These are phyloP conservation scores for Matsumyia berberina DNA, from an alignment of 2,888 invertebrate species.

Conservation along the genomic window DNA sequence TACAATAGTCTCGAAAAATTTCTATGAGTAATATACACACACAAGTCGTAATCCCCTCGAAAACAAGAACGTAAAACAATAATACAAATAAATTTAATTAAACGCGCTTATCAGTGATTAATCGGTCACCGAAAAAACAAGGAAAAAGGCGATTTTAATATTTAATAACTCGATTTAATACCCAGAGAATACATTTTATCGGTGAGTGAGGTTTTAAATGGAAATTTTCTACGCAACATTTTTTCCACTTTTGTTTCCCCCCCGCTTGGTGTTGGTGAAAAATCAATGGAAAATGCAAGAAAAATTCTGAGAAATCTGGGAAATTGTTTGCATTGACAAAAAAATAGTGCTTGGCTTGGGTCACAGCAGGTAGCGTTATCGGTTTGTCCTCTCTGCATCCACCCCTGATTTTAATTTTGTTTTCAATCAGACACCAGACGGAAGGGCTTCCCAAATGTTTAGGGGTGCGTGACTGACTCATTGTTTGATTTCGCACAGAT, in stretches of 20 bases:
- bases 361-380: conserved; percentile 6
- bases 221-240: conserved; percentile 53
- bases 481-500: conserved; percentile 52
- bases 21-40: conserved; percentile 59
- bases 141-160: conserved; percentile 35
- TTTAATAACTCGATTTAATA: conserved; percentile 12
- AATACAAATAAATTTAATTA: conserved; percentile 31
- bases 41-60: conserved; percentile 13
- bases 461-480: conserved; percentile 24
- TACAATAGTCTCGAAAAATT: conserved; percentile 42
- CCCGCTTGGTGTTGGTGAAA: conserved; percentile 10
- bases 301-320: conserved; percentile 10
- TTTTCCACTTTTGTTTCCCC: not conserved
- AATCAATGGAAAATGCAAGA: conserved; percentile 56
- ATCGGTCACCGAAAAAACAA: conserved; percentile 33
- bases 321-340: not conserved
- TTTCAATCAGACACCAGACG: not conserved
- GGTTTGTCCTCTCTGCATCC: conserved; percentile 13
- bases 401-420: conserved; percentile 41
- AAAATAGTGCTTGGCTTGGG: conserved; percentile 4
- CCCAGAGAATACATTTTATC: conserved; percentile 10
- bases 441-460: not conserved
- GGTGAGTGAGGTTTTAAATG: conserved; percentile 39
- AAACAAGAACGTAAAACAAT: conserved; percentile 22
- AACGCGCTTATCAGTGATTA: conserved; percentile 58